These are phyloP conservation scores for Sebastes glaucus DNA, from an alignment of 2,797 vertebrate species.

Conservation along the genomic window DNA sequence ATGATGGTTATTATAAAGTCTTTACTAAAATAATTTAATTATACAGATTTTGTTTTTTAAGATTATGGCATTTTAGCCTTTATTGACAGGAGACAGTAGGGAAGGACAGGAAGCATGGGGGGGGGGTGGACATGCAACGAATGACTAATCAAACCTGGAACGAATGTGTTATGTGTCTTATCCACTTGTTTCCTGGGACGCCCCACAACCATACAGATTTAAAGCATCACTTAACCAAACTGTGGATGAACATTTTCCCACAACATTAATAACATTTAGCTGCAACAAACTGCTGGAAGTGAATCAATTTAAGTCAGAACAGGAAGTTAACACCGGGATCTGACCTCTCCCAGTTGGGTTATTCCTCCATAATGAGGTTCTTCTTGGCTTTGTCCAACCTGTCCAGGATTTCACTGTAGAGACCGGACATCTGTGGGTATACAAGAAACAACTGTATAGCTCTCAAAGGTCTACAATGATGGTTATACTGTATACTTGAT, in stretches of 20 bases:
- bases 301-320: not conserved
- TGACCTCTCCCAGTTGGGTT: slow-evolving; percentile 21
- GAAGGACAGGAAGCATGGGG: not conserved
- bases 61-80: not conserved
- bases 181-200: not conserved
- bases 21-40: not conserved
- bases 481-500: not conserved
- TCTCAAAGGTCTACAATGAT: not conserved
- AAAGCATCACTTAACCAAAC: not conserved
- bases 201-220: not conserved
- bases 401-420: slow-evolving; percentile 88
- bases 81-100: not conserved
- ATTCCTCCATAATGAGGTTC: slow-evolving; percentile 74
- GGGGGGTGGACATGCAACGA: accelerated
- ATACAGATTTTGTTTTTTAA: not conserved
- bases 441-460: slow-evolving; percentile 18
- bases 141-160: not conserved
- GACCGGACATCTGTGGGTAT: slow-evolving; percentile 85
- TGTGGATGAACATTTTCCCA: not conserved
- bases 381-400: slow-evolving; percentile 84
- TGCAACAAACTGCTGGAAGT: slow-evolving; percentile 6
- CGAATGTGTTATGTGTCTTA: not conserved
- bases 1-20: no score
- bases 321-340: not conserved
- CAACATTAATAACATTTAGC: slow-evolving; percentile 5